phyloP scores from a whole-genome alignment of 2,888 invertebrate genomes.

The Sialis fuliginosa region DNA sequence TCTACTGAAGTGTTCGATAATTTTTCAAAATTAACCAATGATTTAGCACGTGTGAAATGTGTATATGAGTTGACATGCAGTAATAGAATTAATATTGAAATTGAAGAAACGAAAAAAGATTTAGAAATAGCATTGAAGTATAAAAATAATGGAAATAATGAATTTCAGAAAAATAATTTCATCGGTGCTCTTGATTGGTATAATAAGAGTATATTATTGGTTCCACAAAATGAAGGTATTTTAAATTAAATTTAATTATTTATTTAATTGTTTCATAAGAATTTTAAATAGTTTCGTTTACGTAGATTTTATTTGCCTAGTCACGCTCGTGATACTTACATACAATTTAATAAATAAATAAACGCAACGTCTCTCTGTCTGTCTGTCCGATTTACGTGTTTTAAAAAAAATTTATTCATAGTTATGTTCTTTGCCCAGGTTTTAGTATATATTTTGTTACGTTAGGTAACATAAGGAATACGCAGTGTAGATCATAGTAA shows the following conservation, averaged over 20 bases:
- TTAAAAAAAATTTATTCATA: too few relatives aligned
- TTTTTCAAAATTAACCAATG: conserved; percentile 41
- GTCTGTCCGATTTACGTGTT: too few relatives aligned
- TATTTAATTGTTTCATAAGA: background rate
- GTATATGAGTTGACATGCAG: conserved; percentile 27
- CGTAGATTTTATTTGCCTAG: too few relatives aligned
- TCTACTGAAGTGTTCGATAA: conserved; percentile 38
- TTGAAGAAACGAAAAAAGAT: conserved; percentile 33
- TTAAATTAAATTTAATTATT: conserved; percentile 10
- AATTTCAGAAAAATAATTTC: conserved; percentile 54
- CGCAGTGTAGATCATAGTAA: background rate
- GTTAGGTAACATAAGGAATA: too few relatives aligned
- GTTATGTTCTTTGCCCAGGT: too few relatives aligned
- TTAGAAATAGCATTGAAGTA: conserved; percentile 37
- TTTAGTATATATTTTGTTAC: too few relatives aligned
- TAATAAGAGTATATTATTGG: conserved; percentile 44
- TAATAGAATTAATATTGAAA: conserved; percentile 20
- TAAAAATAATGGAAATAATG: conserved; percentile 54
- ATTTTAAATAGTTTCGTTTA: too few relatives aligned
- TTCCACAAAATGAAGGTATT: conserved; percentile 52
- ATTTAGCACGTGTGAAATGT: conserved; percentile 46
- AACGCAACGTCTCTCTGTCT: too few relatives aligned
- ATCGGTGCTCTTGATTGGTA: conserved; percentile 48
- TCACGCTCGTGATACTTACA: too few relatives aligned
- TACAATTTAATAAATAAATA: too few relatives aligned